Conservation (phyloP, 1,140 invertebrate species). For the Paraescarpia echinospica region DNA sequence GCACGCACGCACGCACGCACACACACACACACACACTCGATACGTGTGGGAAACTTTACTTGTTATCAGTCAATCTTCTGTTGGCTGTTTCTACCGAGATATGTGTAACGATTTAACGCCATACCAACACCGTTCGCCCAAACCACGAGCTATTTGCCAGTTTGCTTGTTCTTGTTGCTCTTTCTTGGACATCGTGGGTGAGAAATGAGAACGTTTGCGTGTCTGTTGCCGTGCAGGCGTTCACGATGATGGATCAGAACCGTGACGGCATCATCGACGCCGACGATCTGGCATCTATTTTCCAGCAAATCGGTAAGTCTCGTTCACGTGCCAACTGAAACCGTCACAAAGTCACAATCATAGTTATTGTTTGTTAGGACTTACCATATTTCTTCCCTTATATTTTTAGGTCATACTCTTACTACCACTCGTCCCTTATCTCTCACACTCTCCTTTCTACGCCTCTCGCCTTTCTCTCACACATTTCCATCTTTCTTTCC, state of each 20-base stretch:
- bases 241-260: slow-evolving; percentile 97
- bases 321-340: neutral
- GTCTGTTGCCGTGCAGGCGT: slow-evolving; percentile 67
- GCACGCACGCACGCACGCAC: too few species aligned
- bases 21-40: too few species aligned
- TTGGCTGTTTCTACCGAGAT: neutral
- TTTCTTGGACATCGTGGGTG: too few species aligned
- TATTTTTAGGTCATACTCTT: neutral
- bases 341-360: neutral
- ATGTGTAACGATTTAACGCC: neutral
- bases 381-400: neutral
- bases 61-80: neutral
- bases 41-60: neutral
- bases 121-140: neutral
- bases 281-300: slow-evolving; percentile 91
- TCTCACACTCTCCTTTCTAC: neutral
- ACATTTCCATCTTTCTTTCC: neutral
- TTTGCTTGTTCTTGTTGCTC: too few species aligned
- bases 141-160: neutral
- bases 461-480: neutral
- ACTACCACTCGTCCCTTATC: neutral
- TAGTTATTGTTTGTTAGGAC: neutral
- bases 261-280: slow-evolving; percentile 97
- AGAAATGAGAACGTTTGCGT: neutral
- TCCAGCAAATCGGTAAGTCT: slow-evolving; percentile 81